Percentiles rank a stretch among this genome's conserved stretches.
Conservation (phyloP, 2,888 invertebrate species). For the Pinctada fucata region DNA sequence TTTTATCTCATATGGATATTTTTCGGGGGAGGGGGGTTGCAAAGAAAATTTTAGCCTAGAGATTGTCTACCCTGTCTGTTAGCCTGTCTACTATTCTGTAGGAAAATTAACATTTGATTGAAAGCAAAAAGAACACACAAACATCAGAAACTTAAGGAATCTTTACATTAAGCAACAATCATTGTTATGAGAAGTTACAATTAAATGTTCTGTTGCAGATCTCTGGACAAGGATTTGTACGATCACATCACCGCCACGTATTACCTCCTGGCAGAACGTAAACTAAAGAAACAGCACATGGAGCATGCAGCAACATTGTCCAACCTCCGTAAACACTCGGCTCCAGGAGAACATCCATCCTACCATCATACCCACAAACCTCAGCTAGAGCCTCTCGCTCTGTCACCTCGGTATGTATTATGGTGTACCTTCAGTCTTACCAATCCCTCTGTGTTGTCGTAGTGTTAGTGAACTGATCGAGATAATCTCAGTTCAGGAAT, state of each 20-base stretch:
- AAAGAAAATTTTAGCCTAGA: no score
- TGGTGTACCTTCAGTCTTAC: background rate
- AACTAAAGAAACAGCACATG: slow-evolving; percentile 80
- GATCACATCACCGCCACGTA: slow-evolving; percentile 99
- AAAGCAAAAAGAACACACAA: no score
- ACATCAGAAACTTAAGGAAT: no score
- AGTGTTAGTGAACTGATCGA: background rate
- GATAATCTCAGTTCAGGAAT: no score
- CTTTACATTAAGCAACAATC: background rate
- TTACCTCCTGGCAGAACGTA: slow-evolving; percentile 95
- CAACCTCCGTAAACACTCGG: slow-evolving; percentile 72
- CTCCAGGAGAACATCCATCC: slow-evolving; percentile 44
- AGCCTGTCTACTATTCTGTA: no score
- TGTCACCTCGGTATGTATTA: slow-evolving; percentile 75
- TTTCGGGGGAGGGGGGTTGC: no score
- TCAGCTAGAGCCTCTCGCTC: slow-evolving; percentile 75
- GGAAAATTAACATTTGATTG: no score
- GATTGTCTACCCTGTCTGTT: no score
- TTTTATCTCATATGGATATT: no score
- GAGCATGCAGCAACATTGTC: slow-evolving; percentile 77
- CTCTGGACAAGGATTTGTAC: slow-evolving; percentile 96
- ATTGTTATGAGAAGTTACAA: background rate
- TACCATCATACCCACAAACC: slow-evolving; percentile 74
- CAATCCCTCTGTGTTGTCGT: background rate
- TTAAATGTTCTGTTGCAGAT: slow-evolving; percentile 79